phyloP scores from a whole-genome alignment of 1,140 invertebrate species.

The Laupala kohalensis region DNA sequence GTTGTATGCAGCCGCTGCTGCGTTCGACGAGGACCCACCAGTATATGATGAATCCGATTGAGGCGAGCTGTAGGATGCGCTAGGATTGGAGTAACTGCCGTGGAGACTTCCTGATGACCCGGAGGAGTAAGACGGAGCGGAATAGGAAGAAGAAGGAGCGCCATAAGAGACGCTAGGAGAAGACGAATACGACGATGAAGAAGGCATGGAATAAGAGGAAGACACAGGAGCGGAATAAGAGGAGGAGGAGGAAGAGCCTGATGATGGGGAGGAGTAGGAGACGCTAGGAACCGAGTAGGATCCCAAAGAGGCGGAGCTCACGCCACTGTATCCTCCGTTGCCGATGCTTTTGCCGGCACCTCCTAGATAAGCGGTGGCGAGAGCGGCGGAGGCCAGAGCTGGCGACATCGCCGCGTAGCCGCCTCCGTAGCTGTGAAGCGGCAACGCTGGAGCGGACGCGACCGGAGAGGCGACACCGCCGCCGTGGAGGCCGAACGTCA shows the following conservation, averaged over 20 bases:
- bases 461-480: not conserved
- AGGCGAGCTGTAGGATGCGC: not conserved
- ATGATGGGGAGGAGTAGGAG: not conserved
- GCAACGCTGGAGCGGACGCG: not conserved
- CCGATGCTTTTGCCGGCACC: not conserved
- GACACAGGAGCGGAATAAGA: not conserved
- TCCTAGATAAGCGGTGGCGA: not conserved
- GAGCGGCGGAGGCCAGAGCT: not conserved
- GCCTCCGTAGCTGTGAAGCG: not conserved
- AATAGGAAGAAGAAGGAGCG: not conserved
- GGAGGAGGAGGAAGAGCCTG: not conserved
- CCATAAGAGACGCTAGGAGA: not conserved
- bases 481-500: not conserved
- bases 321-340: not conserved
- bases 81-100: not conserved
- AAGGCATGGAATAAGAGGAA: not conserved
- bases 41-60: not conserved
- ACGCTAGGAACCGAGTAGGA: not conserved
- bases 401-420: not conserved
- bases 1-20: not conserved
- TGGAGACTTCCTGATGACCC: not conserved
- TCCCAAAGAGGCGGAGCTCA: not conserved
- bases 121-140: not conserved
- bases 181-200: not conserved
- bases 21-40: not conserved